Base-by-base conservation (phyloP, 37 sponge, comb jelly and placozoan species). In the Ianthella basta region DNA sequence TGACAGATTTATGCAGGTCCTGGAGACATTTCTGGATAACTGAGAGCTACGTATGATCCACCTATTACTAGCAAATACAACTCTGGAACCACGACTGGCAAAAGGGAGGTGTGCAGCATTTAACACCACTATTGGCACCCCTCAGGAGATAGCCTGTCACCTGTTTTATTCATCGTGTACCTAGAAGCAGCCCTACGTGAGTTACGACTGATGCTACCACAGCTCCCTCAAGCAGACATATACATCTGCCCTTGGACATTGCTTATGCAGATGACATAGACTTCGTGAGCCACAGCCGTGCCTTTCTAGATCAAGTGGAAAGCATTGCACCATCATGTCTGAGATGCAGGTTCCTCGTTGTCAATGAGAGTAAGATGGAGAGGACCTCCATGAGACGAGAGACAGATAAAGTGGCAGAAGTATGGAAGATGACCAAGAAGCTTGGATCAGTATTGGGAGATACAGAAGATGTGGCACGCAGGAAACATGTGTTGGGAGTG, bases 51-150 rank as follows among this genome's bases (percentile, higher is more conserved):
- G 37, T 70, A 70, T 70, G 72, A 70, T 70, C 72, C 37, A 35
- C 72, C 72, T 70, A 20, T 33, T 70, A 15, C 30, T 61, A 70
- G 72, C 72, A 70, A 35, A 70, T 34, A 70, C 37, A 29, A 70
- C 72, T 34, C 72, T 70, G 72, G 72, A 70, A 70, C 72, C 72
- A 70, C 37, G 37, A 13, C 37, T 70, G 37, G 72, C 37, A 5
- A 70, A 70, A 35, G 72, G 72, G 72, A 30, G 37, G 1, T 70
- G 38, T 70, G 5, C 72, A 70, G 37, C 72, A 15, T 70, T 70
- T 70, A 70, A 70, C 72, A 70, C 72, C 72, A 70, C 72, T 34
- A 70, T 70, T 70, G 72, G 72, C 72, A 70, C 38, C 72, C 72
- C 63, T 27, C 72, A 70, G 72, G 72, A 70, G 72, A 70, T 34